Evolutionary conservation across 23 tunicate species (phyloP).

Genomic region (Trididemnum clinides): DNA sequence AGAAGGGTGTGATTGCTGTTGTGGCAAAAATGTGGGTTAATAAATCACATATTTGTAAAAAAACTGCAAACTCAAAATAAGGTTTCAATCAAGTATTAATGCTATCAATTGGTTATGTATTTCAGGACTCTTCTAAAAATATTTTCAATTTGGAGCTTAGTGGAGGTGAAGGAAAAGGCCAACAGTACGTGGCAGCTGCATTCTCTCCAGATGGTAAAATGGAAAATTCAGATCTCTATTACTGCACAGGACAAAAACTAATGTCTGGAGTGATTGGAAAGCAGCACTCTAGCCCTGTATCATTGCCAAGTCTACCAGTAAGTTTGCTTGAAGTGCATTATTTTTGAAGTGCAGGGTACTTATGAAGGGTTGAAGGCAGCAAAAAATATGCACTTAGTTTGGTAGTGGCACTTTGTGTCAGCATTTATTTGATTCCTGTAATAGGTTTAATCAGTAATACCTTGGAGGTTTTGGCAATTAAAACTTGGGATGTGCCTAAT

Average conservation of each 20-base stretch:
- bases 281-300: not conserved
- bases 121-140: not conserved
- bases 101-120: too few relatives aligned
- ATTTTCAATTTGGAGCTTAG: conserved; percentile 49
- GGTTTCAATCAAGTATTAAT: too few relatives aligned
- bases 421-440: not conserved
- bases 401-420: not conserved
- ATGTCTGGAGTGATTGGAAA: conserved; percentile 42
- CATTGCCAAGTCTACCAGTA: not conserved
- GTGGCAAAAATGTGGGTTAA: too few relatives aligned
- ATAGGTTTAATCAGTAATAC: not conserved
- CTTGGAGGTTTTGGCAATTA: not conserved
- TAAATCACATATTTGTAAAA: too few relatives aligned
- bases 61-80: too few relatives aligned
- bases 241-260: conserved; percentile 52
- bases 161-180: conserved; percentile 48
- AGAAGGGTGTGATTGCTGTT: too few relatives aligned
- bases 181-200: conserved; percentile 57
- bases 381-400: not conserved
- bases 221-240: conserved; percentile 68
- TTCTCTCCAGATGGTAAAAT: conserved; percentile 40
- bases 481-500: too few relatives aligned
- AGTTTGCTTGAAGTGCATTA: too few relatives aligned
- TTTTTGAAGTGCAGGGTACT: too few relatives aligned
- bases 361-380: too few relatives aligned